Evolutionary conservation across 2,888 invertebrate genomes (phyloP).

Genomic region (Ornithoptera alexandrae): DNA sequence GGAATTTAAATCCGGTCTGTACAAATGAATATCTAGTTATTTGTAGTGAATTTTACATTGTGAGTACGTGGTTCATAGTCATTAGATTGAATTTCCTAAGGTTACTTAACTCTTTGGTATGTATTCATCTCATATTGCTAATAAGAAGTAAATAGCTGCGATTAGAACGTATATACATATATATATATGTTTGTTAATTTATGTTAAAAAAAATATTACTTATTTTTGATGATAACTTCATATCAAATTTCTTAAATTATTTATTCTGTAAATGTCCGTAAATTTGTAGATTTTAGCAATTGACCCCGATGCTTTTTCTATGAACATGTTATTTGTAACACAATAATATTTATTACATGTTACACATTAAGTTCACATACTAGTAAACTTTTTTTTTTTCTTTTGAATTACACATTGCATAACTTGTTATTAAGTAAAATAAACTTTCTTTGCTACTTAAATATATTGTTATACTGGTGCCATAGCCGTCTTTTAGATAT

Average conservation of each 20-base stretch:
- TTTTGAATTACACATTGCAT: conserved; percentile 7
- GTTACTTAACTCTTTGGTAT: conserved; percentile 54
- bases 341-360: conserved; percentile 33
- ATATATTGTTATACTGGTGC: conserved; percentile 29
- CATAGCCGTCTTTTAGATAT: conserved; percentile 28
- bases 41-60: conserved; percentile 77
- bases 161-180: conserved; percentile 16
- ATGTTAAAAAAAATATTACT: conserved; percentile 7
- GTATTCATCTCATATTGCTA: conserved; percentile 47
- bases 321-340: conserved; percentile 34
- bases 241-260: conserved; percentile 43
- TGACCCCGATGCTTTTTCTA: conserved; percentile 37
- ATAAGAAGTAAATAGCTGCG: conserved; percentile 34
- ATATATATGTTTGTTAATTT: conserved; percentile 6
- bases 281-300: conserved; percentile 37
- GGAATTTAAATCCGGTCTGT: conserved; percentile 76
- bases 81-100: conserved; percentile 60
- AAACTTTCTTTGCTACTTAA: conserved; percentile 27
- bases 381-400: conserved; percentile 39
- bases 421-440: conserved; percentile 10
- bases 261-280: conserved; percentile 38
- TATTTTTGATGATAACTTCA: conserved; percentile 36
- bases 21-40: conserved; percentile 74
- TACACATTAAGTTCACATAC: conserved; percentile 27
- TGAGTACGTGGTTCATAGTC: conserved; percentile 69